Evolutionary conservation across 2,797 vertebrate genomes (phyloP), one percentile per base, ranked within the genome.

Genomic region (Schizopygopsis pylzovi): DNA sequence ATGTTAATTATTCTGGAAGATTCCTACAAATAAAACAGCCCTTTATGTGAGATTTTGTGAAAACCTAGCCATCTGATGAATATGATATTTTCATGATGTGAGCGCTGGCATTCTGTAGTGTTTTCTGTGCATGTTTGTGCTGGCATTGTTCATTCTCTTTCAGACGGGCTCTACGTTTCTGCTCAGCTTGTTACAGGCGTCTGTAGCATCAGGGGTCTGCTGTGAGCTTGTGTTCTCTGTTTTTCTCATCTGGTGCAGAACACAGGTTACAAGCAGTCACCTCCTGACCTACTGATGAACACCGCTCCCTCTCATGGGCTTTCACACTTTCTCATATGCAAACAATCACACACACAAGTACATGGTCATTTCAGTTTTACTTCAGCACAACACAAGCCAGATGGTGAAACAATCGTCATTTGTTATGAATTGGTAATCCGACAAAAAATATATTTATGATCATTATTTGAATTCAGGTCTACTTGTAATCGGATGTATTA

Each of bases 171-270:
- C 65, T 76, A 18, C 4, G 78, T 82, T 91, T 87, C 89, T 89
- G 68, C 85, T 86, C 81, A 83, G 85, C 90, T 87, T 88, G 91
- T 92, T 90, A 85, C 84, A 85, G 89, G 90, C 83, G 88, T 85
- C 88, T 85, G 63, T n/a, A 61, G 37, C 82, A 82, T 88, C 85
- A 84, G 78, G 84, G 56, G 89, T 85, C 82, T 49, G 12, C 87
- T 85, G 84, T 72, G 70, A 87, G 87, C 39, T 83, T 85, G 78
- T 83, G 85, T 33, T 85, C 86, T 91, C 90, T 93, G 91, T 80
- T 92, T 93, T 92, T 88, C 91, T 91, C 92, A 89, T 93, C 87
- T 91, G 47, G 88, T 86, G 81, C 89, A 87, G 89, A 94, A 90
- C 88, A 81, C 79, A 86, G 81, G 90, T 90, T 92, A 90, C 89